These are phyloP conservation scores for Notothenia coriiceps DNA, from an alignment of 2,113 vertebrate genomes.

Conservation along the genomic window DNA sequence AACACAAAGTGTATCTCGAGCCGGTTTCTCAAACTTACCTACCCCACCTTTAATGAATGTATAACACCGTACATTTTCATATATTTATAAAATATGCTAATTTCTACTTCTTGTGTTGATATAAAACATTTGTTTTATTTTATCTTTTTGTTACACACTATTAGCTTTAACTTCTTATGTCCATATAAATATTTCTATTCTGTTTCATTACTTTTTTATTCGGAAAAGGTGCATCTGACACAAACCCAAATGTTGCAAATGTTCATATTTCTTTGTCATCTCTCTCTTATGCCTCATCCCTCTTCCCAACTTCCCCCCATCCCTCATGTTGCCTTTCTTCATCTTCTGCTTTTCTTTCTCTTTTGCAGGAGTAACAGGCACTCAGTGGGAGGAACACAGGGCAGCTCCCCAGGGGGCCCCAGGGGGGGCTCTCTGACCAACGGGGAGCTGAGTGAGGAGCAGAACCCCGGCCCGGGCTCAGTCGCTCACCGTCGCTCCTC, in stretches of 20 bases:
- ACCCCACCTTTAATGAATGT: no score
- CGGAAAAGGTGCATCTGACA: no score
- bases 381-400: constrained; percentile 75
- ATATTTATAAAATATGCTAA: no score
- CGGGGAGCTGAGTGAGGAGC: constrained; percentile 77
- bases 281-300: background rate
- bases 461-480: constrained; percentile 69
- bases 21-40: no score
- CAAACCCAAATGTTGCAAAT: background rate
- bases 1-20: no score
- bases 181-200: no score
- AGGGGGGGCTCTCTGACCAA: constrained; percentile 73
- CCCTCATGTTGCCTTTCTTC: background rate
- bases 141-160: no score
- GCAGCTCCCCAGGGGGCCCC: constrained; percentile 65
- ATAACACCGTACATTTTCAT: no score
- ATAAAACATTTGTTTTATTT: no score
- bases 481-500: constrained; percentile 75
- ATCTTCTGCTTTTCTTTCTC: background rate
- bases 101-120: no score
- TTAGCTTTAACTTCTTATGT: no score
- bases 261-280: background rate
- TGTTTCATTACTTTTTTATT: no score
- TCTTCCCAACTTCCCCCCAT: background rate
- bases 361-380: constrained; percentile 84